Conservation (phyloP, 2,797 vertebrate genomes). For the Gouania willdenowi region DNA sequence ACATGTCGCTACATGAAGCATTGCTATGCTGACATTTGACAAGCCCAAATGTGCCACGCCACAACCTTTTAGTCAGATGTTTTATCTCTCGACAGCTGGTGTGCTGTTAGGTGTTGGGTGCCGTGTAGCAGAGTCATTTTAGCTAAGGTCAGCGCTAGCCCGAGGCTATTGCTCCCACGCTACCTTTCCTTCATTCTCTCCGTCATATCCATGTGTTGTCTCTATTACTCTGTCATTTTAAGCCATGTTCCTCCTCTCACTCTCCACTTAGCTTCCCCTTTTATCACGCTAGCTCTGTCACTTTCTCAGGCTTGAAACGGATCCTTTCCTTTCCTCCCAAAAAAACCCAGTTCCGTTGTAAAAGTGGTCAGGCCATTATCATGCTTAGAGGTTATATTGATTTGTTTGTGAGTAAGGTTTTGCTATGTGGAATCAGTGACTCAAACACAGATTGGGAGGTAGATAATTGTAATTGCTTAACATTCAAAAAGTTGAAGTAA, state of each 20-base stretch:
- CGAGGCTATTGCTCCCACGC: slow-evolving; percentile 23
- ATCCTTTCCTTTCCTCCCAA: too few species aligned
- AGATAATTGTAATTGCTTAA: too few species aligned
- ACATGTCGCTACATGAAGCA: slow-evolving; percentile 3
- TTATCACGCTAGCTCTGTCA: neutral
- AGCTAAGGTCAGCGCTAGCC: slow-evolving; percentile 63
- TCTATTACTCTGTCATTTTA: slow-evolving; percentile 14
- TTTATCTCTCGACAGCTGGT: slow-evolving; percentile 21
- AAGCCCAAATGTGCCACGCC: slow-evolving; percentile 3
- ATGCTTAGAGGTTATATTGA: too few species aligned
- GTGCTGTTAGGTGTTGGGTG: slow-evolving; percentile 47
- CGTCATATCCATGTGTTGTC: slow-evolving; percentile 8
- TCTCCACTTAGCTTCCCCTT: neutral
- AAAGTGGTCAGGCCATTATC: too few species aligned
- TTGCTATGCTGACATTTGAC: slow-evolving; percentile 14
- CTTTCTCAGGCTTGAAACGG: neutral
- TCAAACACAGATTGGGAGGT: too few species aligned
- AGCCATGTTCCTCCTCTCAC: neutral
- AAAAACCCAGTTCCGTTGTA: too few species aligned
- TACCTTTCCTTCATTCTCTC: neutral
- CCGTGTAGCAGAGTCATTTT: slow-evolving; percentile 51
- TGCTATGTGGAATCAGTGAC: too few species aligned
- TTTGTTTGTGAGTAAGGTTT: too few species aligned
- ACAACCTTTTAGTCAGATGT: slow-evolving; percentile 26
- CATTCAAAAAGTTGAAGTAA: too few species aligned